Base-by-base conservation (phyloP, 2,797 vertebrate genomes). In the Neosilurus hyrtlii region DNA sequence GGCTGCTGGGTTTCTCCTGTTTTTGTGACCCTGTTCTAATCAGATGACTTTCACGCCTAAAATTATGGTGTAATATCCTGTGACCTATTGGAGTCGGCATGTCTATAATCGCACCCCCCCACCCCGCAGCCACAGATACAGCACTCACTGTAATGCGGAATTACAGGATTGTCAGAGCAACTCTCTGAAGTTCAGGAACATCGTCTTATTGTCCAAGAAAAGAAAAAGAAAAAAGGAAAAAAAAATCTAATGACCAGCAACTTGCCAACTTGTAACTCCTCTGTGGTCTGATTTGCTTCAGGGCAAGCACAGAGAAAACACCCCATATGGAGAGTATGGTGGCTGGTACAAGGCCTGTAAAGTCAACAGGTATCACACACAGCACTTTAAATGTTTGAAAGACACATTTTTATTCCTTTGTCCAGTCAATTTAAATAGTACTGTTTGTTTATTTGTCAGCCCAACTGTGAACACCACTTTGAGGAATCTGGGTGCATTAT, bases 261-360 rank as follows among this genome's bases (percentile, higher is more conserved):
- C 24, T 59, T 59, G 18, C 35, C 72, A 9, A 59, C 72, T 57
- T 4, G 2, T 67, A 66, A 54, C 2, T 54, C 5, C 82, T 87
- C 85, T 91, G 88, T 88, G 84, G 81, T 85, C 56, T 84, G 8
- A 82, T 26, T 91, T 91, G 88, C 88, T 91, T 92, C 87, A 98
- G 97, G 94, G 95, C 89, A 96, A 96, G 83, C 95, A 97, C 90
- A 95, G 94, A 94, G 97, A 98, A 88, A 96, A 95, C 49, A 93
- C 95, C 77, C 96, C 96, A 0, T 98, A 98, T 0, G 95, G 96
- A 15, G 97, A 98, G 88, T 97, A 97, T 0, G 97, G 97, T 0
- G 96, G 96, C 90, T 98, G 97, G 97, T 97, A 98, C 94, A 98
- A 97, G 89, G 96, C 97, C 86, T 97, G 97, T 89, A 97, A 97